These are phyloP conservation scores for Threskiornis aethiopicus DNA, from an alignment of 2,797 vertebrate genomes.

Conservation along the genomic window DNA sequence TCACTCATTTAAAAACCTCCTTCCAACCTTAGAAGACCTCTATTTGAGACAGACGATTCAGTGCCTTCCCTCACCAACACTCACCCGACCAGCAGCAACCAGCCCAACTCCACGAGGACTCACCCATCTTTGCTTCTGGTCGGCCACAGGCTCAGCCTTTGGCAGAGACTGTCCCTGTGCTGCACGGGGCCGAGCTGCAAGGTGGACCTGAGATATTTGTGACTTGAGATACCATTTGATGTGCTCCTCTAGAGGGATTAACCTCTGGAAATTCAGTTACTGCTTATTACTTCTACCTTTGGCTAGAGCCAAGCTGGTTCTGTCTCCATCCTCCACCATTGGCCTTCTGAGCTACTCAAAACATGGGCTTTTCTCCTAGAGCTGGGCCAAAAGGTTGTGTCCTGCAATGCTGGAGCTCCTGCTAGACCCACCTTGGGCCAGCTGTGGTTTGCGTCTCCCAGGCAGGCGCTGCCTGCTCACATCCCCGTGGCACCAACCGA, in stretches of 20 bases:
- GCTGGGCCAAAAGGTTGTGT: not conserved
- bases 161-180: not conserved
- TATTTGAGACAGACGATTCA: accelerated
- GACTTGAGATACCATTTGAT: not conserved
- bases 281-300: not conserved
- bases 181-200: accelerated
- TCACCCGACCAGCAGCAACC: not conserved
- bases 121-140: accelerated
- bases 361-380: not conserved
- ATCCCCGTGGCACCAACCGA: not conserved
- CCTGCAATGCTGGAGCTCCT: not conserved
- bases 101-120: not conserved
- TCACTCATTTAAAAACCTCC: not conserved
- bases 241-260: not conserved
- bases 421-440: not conserved
- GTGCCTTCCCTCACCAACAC: not conserved
- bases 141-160: accelerated
- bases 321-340: accelerated
- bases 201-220: not conserved
- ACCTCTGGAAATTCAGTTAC: not conserved
- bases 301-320: not conserved
- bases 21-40: not conserved
- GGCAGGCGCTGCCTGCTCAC: not conserved
- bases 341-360: not conserved
- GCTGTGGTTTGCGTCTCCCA: not conserved